Base-by-base conservation (phyloP, 2,113 vertebrate species). In the Halcyon senegalensis region DNA sequence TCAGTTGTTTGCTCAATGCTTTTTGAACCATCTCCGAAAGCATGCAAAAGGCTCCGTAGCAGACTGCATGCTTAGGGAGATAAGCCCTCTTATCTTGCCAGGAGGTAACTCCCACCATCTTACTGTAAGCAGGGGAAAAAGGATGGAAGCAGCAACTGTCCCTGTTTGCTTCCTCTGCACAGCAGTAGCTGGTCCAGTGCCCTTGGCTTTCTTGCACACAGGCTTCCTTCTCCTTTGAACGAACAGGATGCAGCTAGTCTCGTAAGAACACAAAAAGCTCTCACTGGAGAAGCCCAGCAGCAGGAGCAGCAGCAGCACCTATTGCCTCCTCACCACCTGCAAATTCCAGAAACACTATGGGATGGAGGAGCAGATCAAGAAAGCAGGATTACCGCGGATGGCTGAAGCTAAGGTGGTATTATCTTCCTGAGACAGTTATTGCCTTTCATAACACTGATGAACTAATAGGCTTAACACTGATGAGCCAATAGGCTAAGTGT, bases 71-170 rank as follows among this genome's bases (percentile, higher is more conserved):
- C 33, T 24, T 15, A 39, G 35, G 27, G 44, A 68, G 53, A 69
- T 28, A 51, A 85, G 39, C 9, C 31, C 3, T 44, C 59, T 90
- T 0, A 0, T 59, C 28, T 43, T 24, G 9, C 3, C 21, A 39
- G 44, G 39, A 92, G 59, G 37, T 16, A 24, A 28, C 25, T 86
- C 62, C 59, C 63, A 84, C 16, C 31, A 39, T 8, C 55, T 13
- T 1, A 41, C 37, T 16, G 60, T 63, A 81, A 74, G 37, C 1
- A 41, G 16, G 7, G 13, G 39, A 9, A 8, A 19, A 70, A 44
- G 37, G 19, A n/a, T 69, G 55, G 24, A 41, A 64, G 64, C 51
- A 70, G 50, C 18, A 70, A 18, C n/a, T 28, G 31, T 5, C 28
- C 11, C n/a, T 14, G 27, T 63, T n/a, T 43, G 56, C 51, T 55